A percentile compares a stretch with the other conserved stretches of the same genome.
phyloP scores from a whole-genome alignment of 2,797 vertebrate species.

The Cebuella pygmaea region DNA sequence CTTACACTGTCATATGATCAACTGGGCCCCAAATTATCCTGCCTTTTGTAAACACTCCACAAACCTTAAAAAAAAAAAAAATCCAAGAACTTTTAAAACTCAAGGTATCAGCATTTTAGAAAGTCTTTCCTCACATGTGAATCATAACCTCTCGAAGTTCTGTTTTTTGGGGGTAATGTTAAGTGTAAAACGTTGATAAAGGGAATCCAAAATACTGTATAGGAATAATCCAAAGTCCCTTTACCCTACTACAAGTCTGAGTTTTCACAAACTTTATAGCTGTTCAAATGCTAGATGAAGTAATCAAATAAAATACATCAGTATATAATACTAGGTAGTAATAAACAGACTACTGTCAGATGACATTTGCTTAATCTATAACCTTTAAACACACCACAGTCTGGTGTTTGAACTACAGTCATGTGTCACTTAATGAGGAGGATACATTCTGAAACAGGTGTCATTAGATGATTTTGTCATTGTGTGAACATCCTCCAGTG shows the following conservation, averaged over 20 bases:
- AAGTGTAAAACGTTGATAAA: neutral
- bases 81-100: constrained; percentile 21
- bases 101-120: neutral
- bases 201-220: neutral
- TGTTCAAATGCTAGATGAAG: neutral
- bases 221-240: neutral
- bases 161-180: neutral
- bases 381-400: neutral
- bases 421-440: neutral
- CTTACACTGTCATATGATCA: neutral
- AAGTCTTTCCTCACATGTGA: constrained; percentile 44
- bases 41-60: constrained; percentile 42
- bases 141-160: neutral
- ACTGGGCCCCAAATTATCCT: neutral
- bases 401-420: neutral
- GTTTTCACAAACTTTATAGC: constrained; percentile 28
- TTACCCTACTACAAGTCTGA: neutral
- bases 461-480: neutral
- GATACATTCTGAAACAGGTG: neutral
- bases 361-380: neutral
- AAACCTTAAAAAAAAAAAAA: constrained; percentile 36
- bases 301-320: neutral
- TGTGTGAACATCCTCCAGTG: neutral
- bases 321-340: neutral
- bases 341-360: neutral